Conservation (phyloP, 2,797 vertebrate genomes). For the Muscicapa striata region DNA sequence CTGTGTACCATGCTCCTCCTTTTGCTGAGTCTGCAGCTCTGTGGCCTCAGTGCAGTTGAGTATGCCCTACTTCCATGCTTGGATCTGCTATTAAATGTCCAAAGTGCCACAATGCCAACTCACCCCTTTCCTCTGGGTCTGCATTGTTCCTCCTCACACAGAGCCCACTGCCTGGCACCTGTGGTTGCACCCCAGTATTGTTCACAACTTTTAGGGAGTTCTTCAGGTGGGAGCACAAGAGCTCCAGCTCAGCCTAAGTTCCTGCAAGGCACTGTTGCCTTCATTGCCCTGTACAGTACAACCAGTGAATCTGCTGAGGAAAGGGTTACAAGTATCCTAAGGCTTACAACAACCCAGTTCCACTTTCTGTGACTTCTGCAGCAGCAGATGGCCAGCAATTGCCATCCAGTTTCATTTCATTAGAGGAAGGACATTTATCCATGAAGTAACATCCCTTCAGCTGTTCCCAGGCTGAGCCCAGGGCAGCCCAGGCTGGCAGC, state of each 20-base stretch:
- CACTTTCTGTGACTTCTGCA: neutral
- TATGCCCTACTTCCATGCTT: neutral
- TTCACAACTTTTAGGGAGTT: neutral
- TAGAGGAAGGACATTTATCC: neutral
- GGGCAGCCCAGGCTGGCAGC: neutral
- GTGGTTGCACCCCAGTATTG: neutral
- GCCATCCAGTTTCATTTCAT: neutral
- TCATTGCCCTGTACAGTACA: neutral
- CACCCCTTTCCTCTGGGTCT: neutral
- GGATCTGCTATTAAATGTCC: neutral
- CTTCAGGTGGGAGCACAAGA: neutral
- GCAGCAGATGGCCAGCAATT: neutral
- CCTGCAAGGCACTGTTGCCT: neutral
- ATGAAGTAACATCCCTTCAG: neutral
- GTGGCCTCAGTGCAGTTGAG: constrained; percentile 87
- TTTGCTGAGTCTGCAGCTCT: constrained; percentile 88
- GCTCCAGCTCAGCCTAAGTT: neutral
- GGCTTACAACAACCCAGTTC: neutral
- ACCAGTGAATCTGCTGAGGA: neutral
- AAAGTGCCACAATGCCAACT: neutral
- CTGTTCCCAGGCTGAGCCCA: neutral
- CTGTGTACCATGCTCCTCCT: constrained; percentile 81
- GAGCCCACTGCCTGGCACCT: neutral
- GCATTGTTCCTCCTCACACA: neutral
- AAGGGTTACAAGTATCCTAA: neutral